Percentiles rank a stretch among this genome's conserved stretches.
phyloP scores from a whole-genome alignment of 2,888 invertebrate species.

The Blomia tropicalis region DNA sequence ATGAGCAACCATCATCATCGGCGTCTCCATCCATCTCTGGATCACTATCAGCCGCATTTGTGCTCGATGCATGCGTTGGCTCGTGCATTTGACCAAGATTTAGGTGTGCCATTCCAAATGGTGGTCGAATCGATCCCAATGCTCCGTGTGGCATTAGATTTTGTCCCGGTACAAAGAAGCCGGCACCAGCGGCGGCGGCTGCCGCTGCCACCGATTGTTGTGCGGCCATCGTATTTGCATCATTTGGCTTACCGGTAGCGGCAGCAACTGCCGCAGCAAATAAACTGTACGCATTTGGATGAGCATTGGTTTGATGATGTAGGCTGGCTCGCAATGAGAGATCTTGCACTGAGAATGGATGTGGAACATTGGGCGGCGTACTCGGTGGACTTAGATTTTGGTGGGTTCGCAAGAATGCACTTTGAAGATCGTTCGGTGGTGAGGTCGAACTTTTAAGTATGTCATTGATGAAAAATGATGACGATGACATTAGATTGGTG shows the following conservation, averaged over 20 bases:
- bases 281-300: conserved; percentile 7
- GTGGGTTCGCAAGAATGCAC: not conserved
- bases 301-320: not conserved
- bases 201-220: not conserved
- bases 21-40: not conserved
- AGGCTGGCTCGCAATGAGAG: not conserved
- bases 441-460: conserved; percentile 5
- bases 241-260: not conserved
- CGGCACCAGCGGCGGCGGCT: too few relatives aligned
- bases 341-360: conserved; percentile 6
- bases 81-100: not conserved
- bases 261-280: conserved; percentile 14
- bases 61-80: not conserved
- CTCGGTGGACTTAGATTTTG: not conserved
- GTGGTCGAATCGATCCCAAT: not conserved
- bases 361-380: not conserved
- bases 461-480: conserved; percentile 17
- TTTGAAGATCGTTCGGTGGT: not conserved
- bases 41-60: not conserved
- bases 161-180: not conserved
- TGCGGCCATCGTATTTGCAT: not conserved
- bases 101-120: not conserved
- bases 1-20: conserved; percentile 9
- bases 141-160: not conserved
- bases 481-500: not conserved